These are phyloP conservation scores for Silurus aristotelis DNA, from an alignment of 2,797 vertebrate species.

Conservation along the genomic window DNA sequence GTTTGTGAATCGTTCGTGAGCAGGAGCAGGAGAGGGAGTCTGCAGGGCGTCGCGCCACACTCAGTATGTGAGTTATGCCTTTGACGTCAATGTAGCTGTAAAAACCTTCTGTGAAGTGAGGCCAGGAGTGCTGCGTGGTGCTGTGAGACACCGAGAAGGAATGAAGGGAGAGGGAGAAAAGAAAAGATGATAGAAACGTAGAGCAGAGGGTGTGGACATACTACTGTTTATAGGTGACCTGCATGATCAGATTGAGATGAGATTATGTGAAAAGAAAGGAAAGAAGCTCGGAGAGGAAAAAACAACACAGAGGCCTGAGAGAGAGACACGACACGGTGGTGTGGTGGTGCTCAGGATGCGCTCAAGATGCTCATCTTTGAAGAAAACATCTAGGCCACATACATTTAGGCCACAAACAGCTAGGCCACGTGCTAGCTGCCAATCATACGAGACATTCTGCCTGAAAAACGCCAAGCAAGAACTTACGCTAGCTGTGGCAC, in stretches of 20 bases:
- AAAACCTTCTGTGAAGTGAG: constrained; percentile 79
- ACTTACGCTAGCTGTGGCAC: background rate
- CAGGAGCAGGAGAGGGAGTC: constrained; percentile 68
- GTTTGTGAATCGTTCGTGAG: constrained; percentile 63
- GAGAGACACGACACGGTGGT: no score
- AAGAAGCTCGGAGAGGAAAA: background rate
- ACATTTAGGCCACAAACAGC: no score
- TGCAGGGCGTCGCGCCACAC: constrained; percentile 86
- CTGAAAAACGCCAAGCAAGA: background rate
- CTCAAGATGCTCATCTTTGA: background rate
- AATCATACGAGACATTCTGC: background rate
- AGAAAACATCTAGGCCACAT: constrained; percentile 1
- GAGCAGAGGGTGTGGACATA: constrained; percentile 27
- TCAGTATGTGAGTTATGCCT: constrained; percentile 99
- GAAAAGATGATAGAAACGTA: constrained; percentile 10
- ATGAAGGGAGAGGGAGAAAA: constrained; percentile 56
- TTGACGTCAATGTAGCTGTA: constrained; percentile 99
- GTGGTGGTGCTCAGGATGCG: background rate
- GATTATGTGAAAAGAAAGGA: background rate
- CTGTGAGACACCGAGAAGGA: constrained; percentile 81
- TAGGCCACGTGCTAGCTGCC: background rate
- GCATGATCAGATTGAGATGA: constrained; percentile 41
- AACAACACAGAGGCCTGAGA: background rate
- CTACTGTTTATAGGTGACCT: constrained; percentile 26
- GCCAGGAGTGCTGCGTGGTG: constrained; percentile 84